Base-by-base conservation (phyloP, 2,888 invertebrate genomes). In the Serrognathus titanus region DNA sequence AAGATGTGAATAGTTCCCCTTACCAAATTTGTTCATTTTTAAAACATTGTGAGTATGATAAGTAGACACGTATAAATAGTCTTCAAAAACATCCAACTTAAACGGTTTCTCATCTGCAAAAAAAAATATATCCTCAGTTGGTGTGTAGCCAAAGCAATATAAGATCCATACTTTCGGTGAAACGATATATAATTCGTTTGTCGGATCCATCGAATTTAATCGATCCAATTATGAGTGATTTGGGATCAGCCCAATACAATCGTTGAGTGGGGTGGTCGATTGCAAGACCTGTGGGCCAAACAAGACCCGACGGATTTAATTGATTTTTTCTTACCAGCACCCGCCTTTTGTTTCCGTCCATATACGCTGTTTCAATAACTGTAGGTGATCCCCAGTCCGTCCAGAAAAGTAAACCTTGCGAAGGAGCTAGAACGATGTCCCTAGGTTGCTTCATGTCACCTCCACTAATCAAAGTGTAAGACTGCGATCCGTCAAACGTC, bases 161-260 rank as follows among this genome's bases (percentile, higher is more conserved):
- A 2, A 16, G 16, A 31, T 6, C 1, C 64, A 68, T 71, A 81
- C 82, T 80, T 63, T 79, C 78, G 40, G 78, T 74, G 64, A 87
- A 86, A 41, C 79, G 76, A 51, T 80, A 79, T 1, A 88, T 82
- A 2, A 84, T 72, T 56, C 82, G 81, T 40, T 90, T 80, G 66
- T 86, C 87, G 51, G 80, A 79, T 58, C 92, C 92, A 72, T 89
- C 87, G 13, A 88, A 75, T 11, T 81, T 79, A 50, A 86, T 81
- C 41, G 85, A 85, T 76, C 90, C 89, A 55, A 93, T 82, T 13
- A 85, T 83, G 65, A 83, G 83, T 63, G 85, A 83, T 75, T 91
- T 90, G n/a, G 86, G 84, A 79, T 94, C 94, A 9, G 89, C 85
- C 89, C 91, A 92, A 80, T 93, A 94, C 3, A 94, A 75, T 5